phyloP scores from a whole-genome alignment of 2,113 vertebrate genomes.

The human region GRCh38 chr2:55045001-55045500 shows the following conservation, averaged over 20 bases:
- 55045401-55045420: conserved; percentile 16
- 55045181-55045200: not conserved
- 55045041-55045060: not conserved
- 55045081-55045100: not conserved
- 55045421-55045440: not conserved
- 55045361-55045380: not conserved
- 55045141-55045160: not conserved
- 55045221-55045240: not conserved
- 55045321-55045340: conserved; percentile 21
- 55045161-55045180: not conserved
- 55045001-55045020: not conserved
- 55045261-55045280: conserved; percentile 5
- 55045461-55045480: conserved; percentile 27
- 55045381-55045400: not conserved
- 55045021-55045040: conserved; percentile 18
- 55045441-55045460: not conserved
- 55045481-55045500: not conserved
- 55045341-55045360: not conserved
- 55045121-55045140: not conserved
- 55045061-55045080: conserved; percentile 26
- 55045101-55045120: not conserved
- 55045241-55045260: conserved; percentile 24
- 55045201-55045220: not conserved
- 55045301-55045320: not conserved
- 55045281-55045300: not conserved